Percentiles rank a stretch among this genome's conserved stretches.
These are phyloP conservation scores for Temnothorax ravouxi DNA, from an alignment of 2,888 invertebrate genomes.

Conservation along the genomic window DNA sequence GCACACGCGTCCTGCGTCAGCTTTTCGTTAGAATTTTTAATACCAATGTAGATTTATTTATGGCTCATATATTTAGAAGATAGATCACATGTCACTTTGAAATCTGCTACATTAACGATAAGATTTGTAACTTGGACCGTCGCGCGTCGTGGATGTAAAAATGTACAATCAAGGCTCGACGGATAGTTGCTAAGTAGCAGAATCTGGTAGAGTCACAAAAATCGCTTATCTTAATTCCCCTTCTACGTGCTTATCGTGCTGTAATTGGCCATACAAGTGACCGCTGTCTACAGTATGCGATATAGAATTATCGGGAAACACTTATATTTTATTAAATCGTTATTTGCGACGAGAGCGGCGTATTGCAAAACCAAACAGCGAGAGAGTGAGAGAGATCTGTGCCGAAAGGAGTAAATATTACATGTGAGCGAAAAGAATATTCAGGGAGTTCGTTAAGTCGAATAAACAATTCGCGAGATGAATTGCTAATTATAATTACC, in stretches of 20 bases:
- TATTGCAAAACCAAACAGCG: neutral
- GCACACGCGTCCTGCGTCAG: neutral
- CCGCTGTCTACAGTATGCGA: slow-evolving; percentile 9
- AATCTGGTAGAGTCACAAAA: slow-evolving; percentile 21
- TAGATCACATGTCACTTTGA: neutral
- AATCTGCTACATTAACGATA: slow-evolving; percentile 19
- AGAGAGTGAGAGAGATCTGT: neutral
- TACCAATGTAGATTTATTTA: neutral
- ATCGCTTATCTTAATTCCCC: slow-evolving; percentile 43
- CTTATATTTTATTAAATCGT: slow-evolving; percentile 37
- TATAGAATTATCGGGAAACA: slow-evolving; percentile 23
- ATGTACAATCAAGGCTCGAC: neutral
- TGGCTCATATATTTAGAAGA: neutral
- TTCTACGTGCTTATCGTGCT: slow-evolving; percentile 30
- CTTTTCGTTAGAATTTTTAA: neutral
- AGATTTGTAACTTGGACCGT: neutral
- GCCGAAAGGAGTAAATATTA: neutral
- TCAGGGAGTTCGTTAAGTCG: neutral
- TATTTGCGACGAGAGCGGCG: slow-evolving; percentile 16
- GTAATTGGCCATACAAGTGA: slow-evolving; percentile 37
- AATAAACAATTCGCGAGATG: neutral
- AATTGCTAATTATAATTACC: slow-evolving; percentile 1
- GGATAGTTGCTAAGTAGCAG: slow-evolving; percentile 44
- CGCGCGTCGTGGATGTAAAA: neutral
- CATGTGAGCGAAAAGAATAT: neutral